Evolutionary conservation across 2,888 invertebrate species (phyloP).

Genomic region (Drosophila aldrichi): DNA sequence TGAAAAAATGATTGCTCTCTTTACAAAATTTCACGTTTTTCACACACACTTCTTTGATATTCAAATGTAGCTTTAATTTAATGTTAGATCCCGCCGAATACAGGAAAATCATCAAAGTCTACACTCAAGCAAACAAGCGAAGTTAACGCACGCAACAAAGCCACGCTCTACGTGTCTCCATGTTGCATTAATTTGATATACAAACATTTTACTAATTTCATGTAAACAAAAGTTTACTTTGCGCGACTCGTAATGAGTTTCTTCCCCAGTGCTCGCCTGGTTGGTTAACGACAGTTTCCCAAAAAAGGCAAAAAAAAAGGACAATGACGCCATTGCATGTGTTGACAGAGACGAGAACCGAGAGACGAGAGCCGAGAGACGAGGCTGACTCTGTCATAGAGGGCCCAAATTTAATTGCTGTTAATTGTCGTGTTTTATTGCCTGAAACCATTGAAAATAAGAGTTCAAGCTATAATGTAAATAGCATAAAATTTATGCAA

Average conservation of each 20-base stretch:
- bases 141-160: neutral
- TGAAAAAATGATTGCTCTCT: too few species aligned
- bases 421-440: conserved; percentile 4
- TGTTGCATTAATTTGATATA: conserved; percentile 12
- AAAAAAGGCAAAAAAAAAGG: conserved; percentile 7
- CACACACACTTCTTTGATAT: neutral
- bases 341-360: conserved; percentile 7
- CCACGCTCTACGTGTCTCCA: neutral
- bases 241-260: neutral
- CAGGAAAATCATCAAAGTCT: neutral
- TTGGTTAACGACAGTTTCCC: conserved; percentile 10
- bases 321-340: conserved; percentile 11
- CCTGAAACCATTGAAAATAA: neutral
- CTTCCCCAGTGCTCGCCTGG: neutral
- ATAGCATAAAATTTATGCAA: conserved; percentile 4
- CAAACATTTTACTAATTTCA: conserved; percentile 9
- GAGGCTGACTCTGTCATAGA: neutral
- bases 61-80: neutral
- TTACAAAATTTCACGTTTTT: too few species aligned
- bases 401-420: conserved; percentile 4
- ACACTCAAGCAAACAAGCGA: neutral
- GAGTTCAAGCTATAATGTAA: neutral
- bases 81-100: neutral
- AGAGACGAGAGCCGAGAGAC: neutral
- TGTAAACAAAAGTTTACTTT: conserved; percentile 11